Base-by-base conservation (phyloP, 2,113 vertebrate genomes). In the Irena cyanogastra region DNA sequence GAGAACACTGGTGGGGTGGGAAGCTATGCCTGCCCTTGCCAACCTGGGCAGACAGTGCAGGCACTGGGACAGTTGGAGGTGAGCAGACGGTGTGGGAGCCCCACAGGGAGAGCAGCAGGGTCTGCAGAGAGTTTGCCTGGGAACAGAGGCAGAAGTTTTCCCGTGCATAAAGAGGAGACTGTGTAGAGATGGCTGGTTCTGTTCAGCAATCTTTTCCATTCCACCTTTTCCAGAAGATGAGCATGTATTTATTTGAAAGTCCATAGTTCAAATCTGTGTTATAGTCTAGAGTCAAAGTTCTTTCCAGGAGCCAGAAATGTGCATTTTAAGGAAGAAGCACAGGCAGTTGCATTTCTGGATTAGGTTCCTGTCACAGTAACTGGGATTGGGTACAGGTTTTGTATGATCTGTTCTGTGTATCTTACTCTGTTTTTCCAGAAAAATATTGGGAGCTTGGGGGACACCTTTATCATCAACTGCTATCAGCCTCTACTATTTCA, bases 41-140 rank as follows among this genome's bases (percentile, higher is more conserved):
- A 10, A 39, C 14, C 15, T 63, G 57, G 14, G 8, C 13, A 23
- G 24, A 33, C 47, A 13, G 6, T 6, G 28, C 47, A 41, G 49
- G 53, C 22, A 26, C n/a, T 53, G 21, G 11, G 35, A 64, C 26
- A 81, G 26, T 31, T 8, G 4, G n/a, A 45, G 26, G 13, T 22
- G 20, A 4, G 5, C 19, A 53, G 0, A 0, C 5, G 16, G 37
- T 7, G 26, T 50, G 10, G 13, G 10, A 80, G 2, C 4, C 14
- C 10, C 42, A 44, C 2, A 6, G 28, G 9, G 42, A 49, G 30
- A 41, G 26, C 14, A 39, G 9, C 0, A 11, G n/a, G 2, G 4
- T 13, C 45, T 75, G 24, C 6, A 2, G 20, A 9, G 24, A 3
- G 7, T 19, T 90, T 37, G 41, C 13, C 41, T 30, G 44, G 17